Evolutionary conservation across 2,797 vertebrate species (phyloP).

Genomic region (Pseudomugil gertrudae): DNA sequence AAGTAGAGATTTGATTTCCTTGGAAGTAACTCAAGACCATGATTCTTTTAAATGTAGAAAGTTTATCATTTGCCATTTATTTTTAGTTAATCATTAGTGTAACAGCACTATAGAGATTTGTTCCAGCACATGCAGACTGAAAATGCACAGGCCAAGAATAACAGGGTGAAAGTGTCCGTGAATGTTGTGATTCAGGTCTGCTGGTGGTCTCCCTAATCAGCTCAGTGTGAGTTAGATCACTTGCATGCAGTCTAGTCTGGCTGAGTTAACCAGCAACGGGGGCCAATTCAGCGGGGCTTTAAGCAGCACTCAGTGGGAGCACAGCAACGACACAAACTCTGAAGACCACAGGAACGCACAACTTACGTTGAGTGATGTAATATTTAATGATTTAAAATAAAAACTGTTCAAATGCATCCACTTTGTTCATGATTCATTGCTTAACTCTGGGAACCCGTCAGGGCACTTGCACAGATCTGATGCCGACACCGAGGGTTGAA

Average conservation of each 20-base stretch:
- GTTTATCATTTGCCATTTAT: background rate
- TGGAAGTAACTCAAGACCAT: background rate
- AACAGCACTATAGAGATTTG: background rate
- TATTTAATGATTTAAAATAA: constrained; percentile 10
- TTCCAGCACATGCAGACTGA: background rate
- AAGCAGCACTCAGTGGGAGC: constrained; percentile 48
- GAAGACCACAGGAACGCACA: constrained; percentile 7
- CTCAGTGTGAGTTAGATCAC: constrained; percentile 39
- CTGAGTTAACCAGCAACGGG: constrained; percentile 38
- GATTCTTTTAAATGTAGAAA: background rate
- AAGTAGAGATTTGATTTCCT: background rate
- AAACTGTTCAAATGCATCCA: constrained; percentile 3
- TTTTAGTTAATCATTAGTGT: background rate
- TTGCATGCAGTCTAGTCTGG: constrained; percentile 41
- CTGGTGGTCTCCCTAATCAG: constrained; percentile 13
- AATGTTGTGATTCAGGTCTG: background rate
- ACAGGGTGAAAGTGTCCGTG: background rate
- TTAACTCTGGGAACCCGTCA: constrained; percentile 23
- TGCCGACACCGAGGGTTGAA: constrained; percentile 47
- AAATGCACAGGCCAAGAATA: constrained; percentile 1
- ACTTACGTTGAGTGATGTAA: background rate
- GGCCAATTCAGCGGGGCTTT: constrained; percentile 36
- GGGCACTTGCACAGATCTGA: constrained; percentile 30
- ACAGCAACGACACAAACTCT: constrained; percentile 47
- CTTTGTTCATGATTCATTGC: constrained; percentile 1